Evolutionary conservation across 2,113 vertebrate genomes (phyloP), one percentile per base, ranked within the genome.

Genomic region (Heteronetta atricapilla): DNA sequence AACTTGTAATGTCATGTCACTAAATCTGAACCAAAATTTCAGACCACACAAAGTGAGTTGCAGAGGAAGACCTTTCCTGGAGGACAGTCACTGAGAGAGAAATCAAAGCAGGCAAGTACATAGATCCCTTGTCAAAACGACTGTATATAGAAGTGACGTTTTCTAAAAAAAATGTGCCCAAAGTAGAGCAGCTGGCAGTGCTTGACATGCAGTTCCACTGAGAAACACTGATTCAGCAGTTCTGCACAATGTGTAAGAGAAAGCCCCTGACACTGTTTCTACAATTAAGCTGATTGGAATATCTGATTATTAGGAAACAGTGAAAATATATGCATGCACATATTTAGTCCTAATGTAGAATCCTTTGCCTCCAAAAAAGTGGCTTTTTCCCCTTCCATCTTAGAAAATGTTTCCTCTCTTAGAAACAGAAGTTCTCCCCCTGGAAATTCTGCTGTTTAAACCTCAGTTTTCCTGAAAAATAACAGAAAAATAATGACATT

Each of bases 191-290:
- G 1, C 11, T 56, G 26, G 29, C 29, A 42, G 33, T 42, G 8
- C 22, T 13, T 44, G 8, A 31, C 34, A 36, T 23, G 16, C 6
- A 36, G 7, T 64, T 73, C 58, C 26, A 64, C 15, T 42, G 53
- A 50, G 42, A 85, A 96, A 67, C 22, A 48, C 25, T 64, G 2
- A 46, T 46, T 33, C 29, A 68, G 36, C 28, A 75, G 9, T 60
- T 60, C 40, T 58, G 13, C 26, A 73, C 11, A 18, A 16, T 2
- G 4, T 9, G 3, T 22, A 40, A 72, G 16, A 68, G 34, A 56
- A n/a, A 20, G 5, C 1, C 3, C 0, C 0, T 38, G 44, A 4
- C n/a, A 50, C 13, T 29, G 6, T 5, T 70, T 66, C n/a, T 70
- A 25, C 3, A 38, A 8, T 6, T 48, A 50, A 68, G 7, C 13